Evolutionary conservation across 2,113 vertebrate genomes (phyloP), one percentile per base, ranked within the genome.

Genomic region (Excalfactoria chinensis): DNA sequence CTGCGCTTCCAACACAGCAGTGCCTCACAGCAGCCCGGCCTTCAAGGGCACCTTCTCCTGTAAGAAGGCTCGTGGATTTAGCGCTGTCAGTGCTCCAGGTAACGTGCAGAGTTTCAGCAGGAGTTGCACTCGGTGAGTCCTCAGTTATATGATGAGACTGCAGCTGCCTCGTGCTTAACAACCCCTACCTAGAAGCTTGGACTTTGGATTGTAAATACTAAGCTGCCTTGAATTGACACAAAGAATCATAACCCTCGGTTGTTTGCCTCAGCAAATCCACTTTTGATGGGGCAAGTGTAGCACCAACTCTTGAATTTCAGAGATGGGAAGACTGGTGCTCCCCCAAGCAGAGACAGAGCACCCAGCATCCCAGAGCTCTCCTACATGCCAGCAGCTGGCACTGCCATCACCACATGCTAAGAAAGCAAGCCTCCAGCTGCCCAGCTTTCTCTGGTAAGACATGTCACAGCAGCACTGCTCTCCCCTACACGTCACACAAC

Each of bases 21-120:
- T 5, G 48, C 91, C 83, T 91, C 79, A 87, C 91, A 83, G 90
- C 88, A 93, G 66, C 80, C 84, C 4, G 2, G 67, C 86, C 91
- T 91, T 93, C 77, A 93, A 93, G 89, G 92, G 86, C 86, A 95
- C 84, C 86, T 94, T 94, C 78, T 90, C 91, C 72, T 72, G 17
- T 62, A 51, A 76, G 89, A 44, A 22, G 56, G 95, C 71, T 41
- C 63, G 76, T n/a, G 53, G 63, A 91, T 91, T 88, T 53, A 91
- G 64, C 59, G 69, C 37, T 26, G 0, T 34, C 60, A 70, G 90
- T 13, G 22, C 49, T 85, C 67, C 72, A 34, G 12, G 75, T n/a
- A 79, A 26, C 41, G 43, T 11, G 37, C 55, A 83, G 51, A 51
- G 69, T 22, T n/a, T 73, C 74, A 46, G 78, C 67, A 51, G 66